Conservation (phyloP, 2,797 vertebrate species). For the Neosilurus mollespiculum region DNA sequence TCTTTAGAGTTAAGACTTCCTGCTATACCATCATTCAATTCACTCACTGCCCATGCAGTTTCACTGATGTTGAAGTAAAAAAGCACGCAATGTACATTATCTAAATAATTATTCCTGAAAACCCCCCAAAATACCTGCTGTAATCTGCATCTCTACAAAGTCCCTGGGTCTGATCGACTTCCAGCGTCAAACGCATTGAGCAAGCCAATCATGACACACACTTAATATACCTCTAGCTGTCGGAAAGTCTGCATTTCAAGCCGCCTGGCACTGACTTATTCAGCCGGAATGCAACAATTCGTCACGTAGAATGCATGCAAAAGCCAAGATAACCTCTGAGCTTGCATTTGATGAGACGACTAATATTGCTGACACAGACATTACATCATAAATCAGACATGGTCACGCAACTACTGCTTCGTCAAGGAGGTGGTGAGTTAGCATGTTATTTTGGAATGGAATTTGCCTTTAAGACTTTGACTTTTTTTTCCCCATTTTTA, state of each 20-base stretch:
- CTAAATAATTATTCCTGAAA: not conserved
- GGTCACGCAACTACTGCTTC: slow-evolving; percentile 10
- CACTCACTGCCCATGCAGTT: not conserved
- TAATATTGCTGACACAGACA: slow-evolving; percentile 30
- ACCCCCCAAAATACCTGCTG: not conserved
- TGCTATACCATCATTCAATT: not conserved
- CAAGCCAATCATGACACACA: slow-evolving; percentile 20
- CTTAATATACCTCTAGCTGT: slow-evolving; percentile 23
- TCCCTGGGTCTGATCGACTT: not conserved
- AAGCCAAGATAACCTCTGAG: slow-evolving; percentile 44
- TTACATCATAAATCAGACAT: slow-evolving; percentile 25
- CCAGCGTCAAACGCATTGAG: slow-evolving; percentile 1
- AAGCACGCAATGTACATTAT: not conserved
- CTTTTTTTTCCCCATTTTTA: not conserved
- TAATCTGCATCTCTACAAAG: not conserved
- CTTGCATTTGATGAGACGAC: slow-evolving; percentile 35
- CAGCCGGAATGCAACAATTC: slow-evolving; percentile 33
- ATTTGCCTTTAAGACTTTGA: not conserved
- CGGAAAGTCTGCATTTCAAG: slow-evolving; percentile 20
- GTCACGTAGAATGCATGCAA: slow-evolving; percentile 17
- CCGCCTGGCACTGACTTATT: slow-evolving; percentile 26
- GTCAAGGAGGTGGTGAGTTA: not conserved
- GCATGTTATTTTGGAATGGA: not conserved
- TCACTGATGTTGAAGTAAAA: not conserved
- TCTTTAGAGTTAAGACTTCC: not conserved